A percentile compares a stretch with the other conserved stretches of the same genome.
These are phyloP conservation scores for Hemistola chrysoprasaria DNA, from an alignment of 2,888 invertebrate species.

Conservation along the genomic window DNA sequence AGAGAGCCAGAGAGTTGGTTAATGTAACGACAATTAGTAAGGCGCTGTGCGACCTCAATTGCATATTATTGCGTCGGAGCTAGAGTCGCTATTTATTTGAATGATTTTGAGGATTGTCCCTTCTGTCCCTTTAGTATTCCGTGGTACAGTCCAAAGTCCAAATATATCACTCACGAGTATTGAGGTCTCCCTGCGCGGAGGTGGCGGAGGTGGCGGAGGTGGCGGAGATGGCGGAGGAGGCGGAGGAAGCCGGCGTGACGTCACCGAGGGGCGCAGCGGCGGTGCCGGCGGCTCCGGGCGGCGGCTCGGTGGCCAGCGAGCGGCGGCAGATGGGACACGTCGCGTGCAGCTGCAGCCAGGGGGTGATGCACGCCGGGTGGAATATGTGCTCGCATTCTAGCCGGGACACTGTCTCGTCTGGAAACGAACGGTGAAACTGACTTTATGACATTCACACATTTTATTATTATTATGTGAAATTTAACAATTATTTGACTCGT, in stretches of 20 bases:
- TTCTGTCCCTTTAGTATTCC: no score
- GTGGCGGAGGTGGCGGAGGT: conserved; percentile 1
- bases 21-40: no score
- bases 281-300: conserved; percentile 19
- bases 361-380: conserved; percentile 95
- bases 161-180: conserved; percentile 23
- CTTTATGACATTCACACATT: no score
- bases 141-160: no score
- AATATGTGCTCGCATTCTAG: conserved; percentile 95
- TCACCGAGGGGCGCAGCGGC: conserved; percentile 13
- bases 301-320: conserved; percentile 47
- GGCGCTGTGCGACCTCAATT: no score
- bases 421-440: background rate
- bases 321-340: conserved; percentile 97
- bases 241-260: conserved; percentile 8
- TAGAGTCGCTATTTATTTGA: no score
- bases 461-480: no score
- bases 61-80: no score
- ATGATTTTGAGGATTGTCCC: no score
- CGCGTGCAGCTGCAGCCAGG: conserved; percentile 97
- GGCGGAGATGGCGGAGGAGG: conserved; percentile 13
- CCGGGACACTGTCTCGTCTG: conserved; percentile 88
- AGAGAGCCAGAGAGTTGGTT: no score
- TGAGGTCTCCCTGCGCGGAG: conserved; percentile 1
- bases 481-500: no score